These are phyloP conservation scores for Upupa epops DNA, from an alignment of 2,113 vertebrate genomes.

Conservation along the genomic window DNA sequence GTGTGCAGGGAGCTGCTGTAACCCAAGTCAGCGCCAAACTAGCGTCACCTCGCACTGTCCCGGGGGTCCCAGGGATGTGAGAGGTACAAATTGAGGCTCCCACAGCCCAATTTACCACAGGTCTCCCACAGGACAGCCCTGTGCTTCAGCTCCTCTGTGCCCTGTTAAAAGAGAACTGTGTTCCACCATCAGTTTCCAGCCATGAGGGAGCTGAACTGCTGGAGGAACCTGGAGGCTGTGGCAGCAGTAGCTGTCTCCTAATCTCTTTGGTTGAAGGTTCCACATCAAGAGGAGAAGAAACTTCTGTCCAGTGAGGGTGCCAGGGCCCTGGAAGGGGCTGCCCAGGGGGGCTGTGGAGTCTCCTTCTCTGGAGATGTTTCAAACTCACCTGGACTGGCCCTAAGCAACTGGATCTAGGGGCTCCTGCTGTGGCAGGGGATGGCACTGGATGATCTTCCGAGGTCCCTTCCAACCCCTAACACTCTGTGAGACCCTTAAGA, in stretches of 20 bases:
- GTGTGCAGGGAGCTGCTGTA: neutral
- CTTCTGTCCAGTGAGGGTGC: no score
- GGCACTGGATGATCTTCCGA: no score
- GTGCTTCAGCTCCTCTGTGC: neutral
- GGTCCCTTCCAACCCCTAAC: no score
- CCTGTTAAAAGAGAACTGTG: neutral
- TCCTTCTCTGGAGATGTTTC: no score
- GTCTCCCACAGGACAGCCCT: neutral
- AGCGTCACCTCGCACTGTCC: neutral
- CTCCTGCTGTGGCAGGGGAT: no score
- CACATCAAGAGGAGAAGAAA: no score
- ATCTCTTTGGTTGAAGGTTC: no score
- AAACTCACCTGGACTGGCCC: no score
- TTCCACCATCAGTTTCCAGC: neutral
- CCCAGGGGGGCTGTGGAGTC: no score
- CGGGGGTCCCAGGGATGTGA: neutral
- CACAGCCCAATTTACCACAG: accelerated
- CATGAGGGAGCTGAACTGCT: neutral
- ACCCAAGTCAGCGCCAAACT: neutral
- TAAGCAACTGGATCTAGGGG: no score
- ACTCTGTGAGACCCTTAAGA: no score
- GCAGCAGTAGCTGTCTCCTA: neutral
- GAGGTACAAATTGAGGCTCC: neutral
- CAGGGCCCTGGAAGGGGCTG: no score
- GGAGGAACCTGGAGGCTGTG: neutral